Base-by-base conservation (phyloP, 2,888 invertebrate genomes). In the Eupsilia transversa region DNA sequence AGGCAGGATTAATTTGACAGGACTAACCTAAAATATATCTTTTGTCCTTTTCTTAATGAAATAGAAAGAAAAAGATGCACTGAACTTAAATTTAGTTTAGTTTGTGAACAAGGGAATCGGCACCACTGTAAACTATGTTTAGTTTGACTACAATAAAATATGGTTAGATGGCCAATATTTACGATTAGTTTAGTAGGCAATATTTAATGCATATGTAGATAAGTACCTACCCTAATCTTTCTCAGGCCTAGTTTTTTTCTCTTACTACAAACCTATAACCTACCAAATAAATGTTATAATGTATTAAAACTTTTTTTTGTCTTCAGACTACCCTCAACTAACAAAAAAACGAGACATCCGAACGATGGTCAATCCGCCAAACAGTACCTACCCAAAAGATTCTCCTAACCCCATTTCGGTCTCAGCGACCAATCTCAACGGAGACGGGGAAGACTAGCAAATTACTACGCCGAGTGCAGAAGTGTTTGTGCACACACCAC, bases 231-330 rank as follows among this genome's bases (percentile, higher is more conserved):
- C 10, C 14, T 38, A n/a, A n/a, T 38, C 59, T 5, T 80, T 73
- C n/a, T 77, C 35, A 73, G 23, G 46, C 33, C 54, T 60, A 81
- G 38, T 27, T 52, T 38, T 59, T 35, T 56, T 30, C 60, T 56
- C 23, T 57, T 63, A 54, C n/a, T 27, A 17, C 61, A n/a, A 38
- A 41, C 46, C 52, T 52, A 38, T 79, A 46, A 49, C 17, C 33
- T 61, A 49, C 46, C 35, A 12, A 79, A 67, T 79, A 79, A 81
- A 78, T 76, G 56, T 76, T 78, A 43, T 3, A 41, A 68, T 63
- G 56, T 67, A 57, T 3, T 38, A 52, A 38, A 73, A 14, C 0
- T 0, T 23, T 30, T 33, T 17, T 65, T 76, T 41, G 6, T 57
- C 12, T 56, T 43, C 14, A 2, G 33, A 38, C 14, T 54, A 33